These are phyloP conservation scores for Prietella phreatophila DNA, from an alignment of 2,113 vertebrate species.

Conservation along the genomic window DNA sequence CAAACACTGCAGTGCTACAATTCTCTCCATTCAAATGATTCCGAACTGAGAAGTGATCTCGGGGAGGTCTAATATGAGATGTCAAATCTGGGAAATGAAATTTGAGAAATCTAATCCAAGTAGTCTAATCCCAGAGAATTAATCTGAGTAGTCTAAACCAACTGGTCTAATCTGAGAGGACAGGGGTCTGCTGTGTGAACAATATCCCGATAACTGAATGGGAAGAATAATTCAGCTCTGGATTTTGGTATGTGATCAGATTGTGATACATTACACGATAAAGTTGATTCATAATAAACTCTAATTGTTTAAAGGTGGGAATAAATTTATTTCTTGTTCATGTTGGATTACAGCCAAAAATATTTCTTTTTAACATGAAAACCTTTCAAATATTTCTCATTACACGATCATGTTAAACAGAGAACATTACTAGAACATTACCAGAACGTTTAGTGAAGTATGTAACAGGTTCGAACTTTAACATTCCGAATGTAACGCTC, in stretches of 20 bases:
- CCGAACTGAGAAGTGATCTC: background rate
- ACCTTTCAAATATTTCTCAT: background rate
- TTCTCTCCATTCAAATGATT: background rate
- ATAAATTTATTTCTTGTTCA: background rate
- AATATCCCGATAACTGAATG: background rate
- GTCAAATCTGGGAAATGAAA: background rate
- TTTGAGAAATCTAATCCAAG: background rate
- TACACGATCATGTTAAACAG: background rate
- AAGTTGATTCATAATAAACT: background rate
- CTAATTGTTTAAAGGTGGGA: background rate
- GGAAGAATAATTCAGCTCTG: background rate
- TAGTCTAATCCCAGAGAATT: background rate
- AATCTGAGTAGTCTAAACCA: background rate
- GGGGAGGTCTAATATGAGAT: background rate
- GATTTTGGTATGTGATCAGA: background rate
- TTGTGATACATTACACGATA: background rate
- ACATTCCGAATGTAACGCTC: background rate
- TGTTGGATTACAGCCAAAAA: background rate
- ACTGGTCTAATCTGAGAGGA: background rate
- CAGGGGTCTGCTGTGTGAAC: background rate
- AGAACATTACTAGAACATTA: background rate
- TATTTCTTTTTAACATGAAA: background rate
- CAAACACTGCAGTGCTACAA: conserved; percentile 22
- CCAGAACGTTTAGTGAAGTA: background rate
- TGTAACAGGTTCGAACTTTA: background rate